Conservation (phyloP, 2,113 vertebrate species). For the Brachyistius frenatus region DNA sequence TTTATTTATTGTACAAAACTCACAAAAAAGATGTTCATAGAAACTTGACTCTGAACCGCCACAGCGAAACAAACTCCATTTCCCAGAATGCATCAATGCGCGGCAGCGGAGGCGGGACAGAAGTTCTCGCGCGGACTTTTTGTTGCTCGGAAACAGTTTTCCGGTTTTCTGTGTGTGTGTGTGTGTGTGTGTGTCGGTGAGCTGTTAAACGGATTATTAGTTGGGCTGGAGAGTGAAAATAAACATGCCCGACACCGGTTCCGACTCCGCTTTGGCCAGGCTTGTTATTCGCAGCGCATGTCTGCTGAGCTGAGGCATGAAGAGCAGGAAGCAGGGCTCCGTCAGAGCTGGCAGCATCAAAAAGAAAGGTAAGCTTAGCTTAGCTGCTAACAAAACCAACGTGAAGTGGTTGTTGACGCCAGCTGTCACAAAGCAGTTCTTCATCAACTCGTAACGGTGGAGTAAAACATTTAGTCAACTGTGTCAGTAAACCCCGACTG, state of each 20-base stretch:
- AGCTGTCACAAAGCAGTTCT: slow-evolving; percentile 34
- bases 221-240: neutral
- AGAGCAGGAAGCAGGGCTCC: slow-evolving; percentile 72
- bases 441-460: too few species aligned
- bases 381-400: slow-evolving; percentile 31
- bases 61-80: slow-evolving; percentile 41
- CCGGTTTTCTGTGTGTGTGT: slow-evolving; percentile 29
- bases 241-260: slow-evolving; percentile 24
- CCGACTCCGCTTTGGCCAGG: neutral
- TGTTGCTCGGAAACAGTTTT: slow-evolving; percentile 64
- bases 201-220: slow-evolving; percentile 41
- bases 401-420: slow-evolving; percentile 16
- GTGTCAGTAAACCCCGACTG: too few species aligned
- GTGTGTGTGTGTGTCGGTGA: neutral
- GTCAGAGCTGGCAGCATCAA: slow-evolving; percentile 66
- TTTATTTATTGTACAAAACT: too few species aligned
- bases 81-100: slow-evolving; percentile 64
- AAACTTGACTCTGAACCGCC: neutral
- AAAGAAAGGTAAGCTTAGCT: slow-evolving; percentile 76
- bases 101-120: slow-evolving; percentile 69
- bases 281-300: neutral
- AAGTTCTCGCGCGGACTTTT: slow-evolving; percentile 3
- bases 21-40: neutral
- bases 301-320: slow-evolving; percentile 74
- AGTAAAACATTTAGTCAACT: too few species aligned